Evolutionary conservation across 2,113 vertebrate species (phyloP).

Genomic region (Chloropsis cyanopogon): DNA sequence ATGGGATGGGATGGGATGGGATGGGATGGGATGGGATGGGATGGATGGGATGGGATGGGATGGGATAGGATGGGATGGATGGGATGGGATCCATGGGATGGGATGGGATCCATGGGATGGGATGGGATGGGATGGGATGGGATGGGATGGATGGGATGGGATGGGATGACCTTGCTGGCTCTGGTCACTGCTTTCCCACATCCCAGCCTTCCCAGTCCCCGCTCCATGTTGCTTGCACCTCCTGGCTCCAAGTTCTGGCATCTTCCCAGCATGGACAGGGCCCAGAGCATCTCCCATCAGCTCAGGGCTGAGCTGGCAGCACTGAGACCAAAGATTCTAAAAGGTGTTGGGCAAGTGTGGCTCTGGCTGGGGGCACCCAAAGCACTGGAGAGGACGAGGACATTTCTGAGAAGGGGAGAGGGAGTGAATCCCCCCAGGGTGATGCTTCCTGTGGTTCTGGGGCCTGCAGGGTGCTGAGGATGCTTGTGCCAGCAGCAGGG

Average conservation of each 20-base stretch:
- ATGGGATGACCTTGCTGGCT: not conserved
- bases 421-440: not conserved
- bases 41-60: too few species aligned
- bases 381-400: not conserved
- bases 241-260: not conserved
- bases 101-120: not conserved
- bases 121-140: not conserved
- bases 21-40: too few species aligned
- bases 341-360: fast-evolving
- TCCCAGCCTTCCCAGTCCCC: not conserved
- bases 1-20: too few species aligned
- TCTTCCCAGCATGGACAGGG: not conserved
- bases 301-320: not conserved
- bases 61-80: not conserved
- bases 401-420: not conserved
- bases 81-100: not conserved
- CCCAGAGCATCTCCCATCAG: not conserved
- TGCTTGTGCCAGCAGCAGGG: not conserved
- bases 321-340: not conserved
- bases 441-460: not conserved
- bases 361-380: not conserved
- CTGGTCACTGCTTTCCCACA: fast-evolving
- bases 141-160: not conserved
- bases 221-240: not conserved
- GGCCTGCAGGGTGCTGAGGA: not conserved